phyloP scores from a whole-genome alignment of 2,888 invertebrate species.

The Pristionchus exspectatus region DNA sequence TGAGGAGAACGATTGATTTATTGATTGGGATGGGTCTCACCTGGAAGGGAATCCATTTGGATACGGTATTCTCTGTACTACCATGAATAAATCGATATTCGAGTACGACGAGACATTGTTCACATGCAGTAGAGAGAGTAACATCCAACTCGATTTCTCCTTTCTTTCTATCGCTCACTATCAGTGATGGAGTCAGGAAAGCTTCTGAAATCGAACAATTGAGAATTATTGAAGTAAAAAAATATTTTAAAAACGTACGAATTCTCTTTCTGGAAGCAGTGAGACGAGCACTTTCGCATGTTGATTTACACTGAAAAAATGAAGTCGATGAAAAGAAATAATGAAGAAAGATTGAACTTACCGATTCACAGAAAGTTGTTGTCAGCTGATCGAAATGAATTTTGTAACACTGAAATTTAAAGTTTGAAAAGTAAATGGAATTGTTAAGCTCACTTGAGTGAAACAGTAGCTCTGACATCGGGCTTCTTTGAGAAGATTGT shows the following conservation, averaged over 20 bases:
- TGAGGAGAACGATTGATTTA: background rate
- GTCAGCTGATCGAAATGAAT: background rate
- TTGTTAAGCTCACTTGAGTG: background rate
- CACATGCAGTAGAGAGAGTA: background rate
- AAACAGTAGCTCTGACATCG: conserved; percentile 29
- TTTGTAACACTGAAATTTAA: conserved; percentile 25
- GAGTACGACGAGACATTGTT: conserved; percentile 36
- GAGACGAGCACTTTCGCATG: background rate
- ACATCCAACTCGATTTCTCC: conserved; percentile 45
- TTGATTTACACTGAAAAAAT: conserved; percentile 34
- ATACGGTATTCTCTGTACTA: background rate
- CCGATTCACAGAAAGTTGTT: conserved; percentile 21
- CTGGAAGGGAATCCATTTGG: conserved; percentile 47
- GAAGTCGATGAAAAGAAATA: background rate
- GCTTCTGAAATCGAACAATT: background rate
- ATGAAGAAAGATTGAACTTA: background rate
- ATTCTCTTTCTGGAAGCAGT: conserved; percentile 7
- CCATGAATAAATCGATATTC: conserved; percentile 38
- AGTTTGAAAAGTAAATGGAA: background rate
- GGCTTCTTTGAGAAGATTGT: conserved; percentile 8
- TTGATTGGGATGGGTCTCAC: background rate
- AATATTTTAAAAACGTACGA: background rate
- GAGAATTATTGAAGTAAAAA: background rate
- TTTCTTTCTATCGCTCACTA: background rate
- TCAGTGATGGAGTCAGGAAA: background rate